These are phyloP conservation scores for Drosophila arawakana DNA, from an alignment of 1,140 invertebrate species.

Conservation along the genomic window DNA sequence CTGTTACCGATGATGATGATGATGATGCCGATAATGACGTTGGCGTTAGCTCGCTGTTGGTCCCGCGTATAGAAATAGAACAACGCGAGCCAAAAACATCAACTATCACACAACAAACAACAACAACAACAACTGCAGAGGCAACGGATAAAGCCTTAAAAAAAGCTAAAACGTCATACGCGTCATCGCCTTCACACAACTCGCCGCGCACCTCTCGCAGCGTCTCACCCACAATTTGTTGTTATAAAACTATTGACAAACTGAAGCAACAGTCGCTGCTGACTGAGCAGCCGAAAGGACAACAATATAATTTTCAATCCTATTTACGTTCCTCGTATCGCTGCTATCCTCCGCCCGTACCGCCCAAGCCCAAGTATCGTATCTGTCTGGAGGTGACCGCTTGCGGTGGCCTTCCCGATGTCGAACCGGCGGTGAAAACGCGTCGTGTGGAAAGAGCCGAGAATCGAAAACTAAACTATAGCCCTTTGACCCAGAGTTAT, in stretches of 20 bases:
- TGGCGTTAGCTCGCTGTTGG: conserved; percentile 62
- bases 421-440: conserved; percentile 59
- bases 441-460: conserved; percentile 43
- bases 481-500: not conserved
- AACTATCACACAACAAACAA: conserved; percentile 61
- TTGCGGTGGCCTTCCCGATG: conserved; percentile 29
- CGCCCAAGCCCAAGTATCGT: conserved; percentile 61
- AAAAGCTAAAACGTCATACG: conserved; percentile 49
- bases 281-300: conserved; percentile 30
- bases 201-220: conserved; percentile 54
- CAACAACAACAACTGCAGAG: conserved; percentile 43
- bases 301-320: conserved; percentile 5
- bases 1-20: conserved; percentile 16
- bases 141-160: conserved; percentile 47
- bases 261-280: conserved; percentile 44
- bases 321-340: conserved; percentile 26
- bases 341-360: conserved; percentile 52
- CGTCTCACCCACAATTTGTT: conserved; percentile 78
- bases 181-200: conserved; percentile 59
- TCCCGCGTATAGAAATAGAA: conserved; percentile 80
- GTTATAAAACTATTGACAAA: conserved; percentile 76
- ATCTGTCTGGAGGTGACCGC: conserved; percentile 34
- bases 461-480: conserved; percentile 2
- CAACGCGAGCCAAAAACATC: conserved; percentile 69
- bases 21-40: conserved; percentile 53